Evolutionary conservation across 2,797 vertebrate species (phyloP).

Genomic region (Benthosema pterotum): DNA sequence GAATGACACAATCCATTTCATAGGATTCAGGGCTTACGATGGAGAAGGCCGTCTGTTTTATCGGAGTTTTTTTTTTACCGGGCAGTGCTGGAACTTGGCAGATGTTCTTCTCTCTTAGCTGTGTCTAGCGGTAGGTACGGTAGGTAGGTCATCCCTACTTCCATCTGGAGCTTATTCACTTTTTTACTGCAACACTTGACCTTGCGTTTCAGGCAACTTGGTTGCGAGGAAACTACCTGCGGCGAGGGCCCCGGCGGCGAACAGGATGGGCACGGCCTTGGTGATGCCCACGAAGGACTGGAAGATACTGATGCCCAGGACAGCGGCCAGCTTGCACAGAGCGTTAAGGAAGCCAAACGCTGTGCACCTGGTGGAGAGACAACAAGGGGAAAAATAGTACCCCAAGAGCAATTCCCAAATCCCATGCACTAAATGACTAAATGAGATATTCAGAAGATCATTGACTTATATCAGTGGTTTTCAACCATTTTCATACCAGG

Average conservation of each 20-base stretch:
- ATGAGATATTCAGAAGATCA: no score
- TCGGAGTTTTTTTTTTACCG: slow-evolving; percentile 55
- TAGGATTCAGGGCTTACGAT: slow-evolving; percentile 72
- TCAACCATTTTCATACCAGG: no score
- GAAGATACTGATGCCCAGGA: slow-evolving; percentile 98
- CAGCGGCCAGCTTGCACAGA: slow-evolving; percentile 92
- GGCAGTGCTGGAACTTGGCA: slow-evolving; percentile 59
- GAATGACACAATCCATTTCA: slow-evolving; percentile 61
- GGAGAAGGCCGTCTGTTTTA: slow-evolving; percentile 59
- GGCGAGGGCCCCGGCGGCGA: slow-evolving; percentile 90
- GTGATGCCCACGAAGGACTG: slow-evolving; percentile 96
- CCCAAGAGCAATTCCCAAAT: background rate
- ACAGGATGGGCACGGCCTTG: slow-evolving; percentile 93
- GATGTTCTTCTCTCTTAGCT: slow-evolving; percentile 53
- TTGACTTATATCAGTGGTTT: no score
- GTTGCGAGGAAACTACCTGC: slow-evolving; percentile 93
- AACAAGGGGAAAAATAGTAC: slow-evolving; percentile 1
- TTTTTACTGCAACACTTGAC: slow-evolving; percentile 91
- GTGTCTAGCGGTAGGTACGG: slow-evolving; percentile 47
- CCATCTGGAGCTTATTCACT: slow-evolving; percentile 49
- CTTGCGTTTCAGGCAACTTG: slow-evolving; percentile 93
- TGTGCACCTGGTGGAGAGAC: slow-evolving; percentile 82
- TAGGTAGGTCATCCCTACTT: slow-evolving; percentile 51
- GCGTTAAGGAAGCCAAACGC: slow-evolving; percentile 97
- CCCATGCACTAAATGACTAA: background rate